A percentile compares a stretch with the other conserved stretches of the same genome.
These are phyloP conservation scores for Babyrousa celebensis DNA, from an alignment of 2,797 vertebrate species.

Conservation along the genomic window DNA sequence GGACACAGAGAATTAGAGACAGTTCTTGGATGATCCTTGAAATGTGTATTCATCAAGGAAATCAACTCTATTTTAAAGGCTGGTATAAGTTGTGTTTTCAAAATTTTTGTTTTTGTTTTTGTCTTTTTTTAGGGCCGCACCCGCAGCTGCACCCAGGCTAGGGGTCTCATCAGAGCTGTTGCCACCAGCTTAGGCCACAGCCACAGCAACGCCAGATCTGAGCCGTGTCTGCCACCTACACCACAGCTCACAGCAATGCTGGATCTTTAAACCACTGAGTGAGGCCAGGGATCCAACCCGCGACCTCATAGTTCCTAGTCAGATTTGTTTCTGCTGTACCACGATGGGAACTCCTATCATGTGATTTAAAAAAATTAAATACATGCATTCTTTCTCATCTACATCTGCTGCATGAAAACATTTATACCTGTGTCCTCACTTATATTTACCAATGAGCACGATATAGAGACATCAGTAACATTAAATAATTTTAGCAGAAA, in stretches of 20 bases:
- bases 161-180: no score
- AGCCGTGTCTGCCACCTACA: no score
- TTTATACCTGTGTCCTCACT: background rate
- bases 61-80: background rate
- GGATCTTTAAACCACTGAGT: no score
- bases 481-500: background rate
- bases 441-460: background rate
- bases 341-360: background rate
- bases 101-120: background rate
- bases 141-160: background rate
- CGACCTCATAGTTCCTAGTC: no score
- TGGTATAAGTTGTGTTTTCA: slow-evolving; percentile 53
- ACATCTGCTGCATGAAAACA: slow-evolving; percentile 27
- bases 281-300: no score
- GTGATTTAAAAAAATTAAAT: slow-evolving; percentile 29
- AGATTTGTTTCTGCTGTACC: no score
- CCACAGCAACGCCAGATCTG: no score
- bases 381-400: background rate
- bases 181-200: no score
- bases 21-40: background rate
- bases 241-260: no score
- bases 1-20: background rate
- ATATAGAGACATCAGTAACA: background rate
- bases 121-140: no score
- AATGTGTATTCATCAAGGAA: background rate